Base-by-base conservation (phyloP, 2,113 vertebrate species). In the Hyaena hyaena region DNA sequence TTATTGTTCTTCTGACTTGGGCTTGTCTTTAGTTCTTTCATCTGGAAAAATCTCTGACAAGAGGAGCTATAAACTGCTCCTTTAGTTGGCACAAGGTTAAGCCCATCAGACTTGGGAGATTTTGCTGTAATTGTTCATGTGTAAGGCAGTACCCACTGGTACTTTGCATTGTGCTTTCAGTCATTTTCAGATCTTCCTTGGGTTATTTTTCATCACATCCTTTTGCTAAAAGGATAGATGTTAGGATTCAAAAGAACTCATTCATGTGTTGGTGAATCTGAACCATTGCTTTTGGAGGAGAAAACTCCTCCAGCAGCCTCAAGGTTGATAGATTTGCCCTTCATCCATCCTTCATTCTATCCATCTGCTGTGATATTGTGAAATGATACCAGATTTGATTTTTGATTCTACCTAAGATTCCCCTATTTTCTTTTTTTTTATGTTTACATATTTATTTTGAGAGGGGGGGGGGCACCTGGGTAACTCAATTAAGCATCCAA, bases 21-120 rank as follows among this genome's bases (percentile, higher is more conserved):
- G n/a, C 80, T 71, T 35, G 15, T 84, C 96, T 88, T 90, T 92
- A 50, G n/a, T 93, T 90, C 92, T 68, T 68, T 97, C 83, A 24
- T n/a, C 53, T 96, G 86, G 68, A 65, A 73, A 73, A 94, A n/a
- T 33, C 55, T 92, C 71, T 90, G 61, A 86, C 91, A 33, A 55
- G 65, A 88, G 66, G 83, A 53, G 76, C 96, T 35, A 90, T 92
- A 87, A 89, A 88, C 65, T 55, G 83, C 50, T 77, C 35, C 14
- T 74, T 90, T 58, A 35, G 14, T 77, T 84, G 92, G 90, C 81
- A 33, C 1, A 12, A 85, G 48, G 43, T 61, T 68, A 71, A 58
- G 69, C 55, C 79, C 24, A 0, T 68, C 77, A 33, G 77, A 83
- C 39, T 50, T 12, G 17, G 58, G 53, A 9, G 26, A 17, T 55